Evolutionary conservation across 2,888 invertebrate genomes (phyloP), one percentile per base, ranked within the genome.

Genomic region (Colostygia pectinataria): DNA sequence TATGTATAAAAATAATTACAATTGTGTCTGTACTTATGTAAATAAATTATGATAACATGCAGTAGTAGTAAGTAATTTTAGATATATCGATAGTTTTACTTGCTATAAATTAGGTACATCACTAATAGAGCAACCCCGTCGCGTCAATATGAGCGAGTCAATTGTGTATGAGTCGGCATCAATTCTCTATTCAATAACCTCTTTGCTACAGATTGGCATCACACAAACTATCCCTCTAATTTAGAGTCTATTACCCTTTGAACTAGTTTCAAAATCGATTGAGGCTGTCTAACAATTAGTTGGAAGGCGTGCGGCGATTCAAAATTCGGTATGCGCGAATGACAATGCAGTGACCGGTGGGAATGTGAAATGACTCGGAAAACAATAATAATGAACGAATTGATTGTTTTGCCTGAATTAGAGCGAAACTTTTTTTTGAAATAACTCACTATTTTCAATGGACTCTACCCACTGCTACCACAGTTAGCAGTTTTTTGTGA

Each of bases 111-210:
- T 7, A 23, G 8, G 52, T 53, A 63, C 80, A 69, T 66, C 78
- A 71, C 80, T 77, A 69, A 50, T 53, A 40, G 34, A 67, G 83
- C 77, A 74, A 74, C 84, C 87, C 86, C 80, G 84, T 75, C 78
- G 86, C 70, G 85, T 80, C 80, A 75, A 78, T 83, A 82, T 78
- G 77, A 77, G 69, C 74, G 74, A 69, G 74, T 79, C 82, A 85
- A 85, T 84, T 86, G 84, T 83, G 74, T 78, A 79, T 80, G 82
- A 81, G 74, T 82, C 76, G 74, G 71, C 79, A 77, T 77, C 83
- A 80, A 77, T 74, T 74, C 69, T 76, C 80, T 85, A 83, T 85
- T 85, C 85, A 85, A 84, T 87, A 85, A 83, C 69, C 72, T 72
- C 74, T 71, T 68, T 71, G 70, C 73, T 80, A 72, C 73, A 76